Conservation (phyloP, 2,797 vertebrate genomes). For the Pempheris klunzingeri region DNA sequence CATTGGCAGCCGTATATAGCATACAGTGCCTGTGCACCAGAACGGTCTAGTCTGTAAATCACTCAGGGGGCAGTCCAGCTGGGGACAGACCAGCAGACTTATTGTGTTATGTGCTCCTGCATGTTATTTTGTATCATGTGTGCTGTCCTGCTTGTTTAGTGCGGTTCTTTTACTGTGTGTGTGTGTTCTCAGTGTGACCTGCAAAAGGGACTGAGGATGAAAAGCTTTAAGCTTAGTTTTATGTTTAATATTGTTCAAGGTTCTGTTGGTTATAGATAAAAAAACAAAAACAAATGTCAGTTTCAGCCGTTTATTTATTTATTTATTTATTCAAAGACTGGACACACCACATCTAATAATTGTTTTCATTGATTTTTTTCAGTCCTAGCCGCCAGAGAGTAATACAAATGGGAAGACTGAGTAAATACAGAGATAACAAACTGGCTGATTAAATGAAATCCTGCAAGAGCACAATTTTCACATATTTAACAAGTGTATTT, state of each 20-base stretch:
- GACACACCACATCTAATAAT: not conserved
- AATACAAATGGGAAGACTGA: conserved; percentile 3
- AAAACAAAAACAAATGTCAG: too few relatives aligned
- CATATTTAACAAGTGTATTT: conserved; percentile 7
- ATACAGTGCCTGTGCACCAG: not conserved
- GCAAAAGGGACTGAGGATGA: not conserved
- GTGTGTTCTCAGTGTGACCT: not conserved
- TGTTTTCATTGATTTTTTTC: not conserved
- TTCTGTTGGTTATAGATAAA: too few relatives aligned
- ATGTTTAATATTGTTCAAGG: not conserved
- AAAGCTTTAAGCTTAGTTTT: not conserved
- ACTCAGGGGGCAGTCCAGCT: not conserved
- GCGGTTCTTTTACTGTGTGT: not conserved
- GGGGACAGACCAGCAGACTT: not conserved
- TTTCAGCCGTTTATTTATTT: too few relatives aligned
- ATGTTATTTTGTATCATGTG: not conserved
- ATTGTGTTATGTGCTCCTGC: not conserved
- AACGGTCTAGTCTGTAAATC: conserved; percentile 5
- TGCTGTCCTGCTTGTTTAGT: not conserved
- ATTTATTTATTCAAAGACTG: too few relatives aligned
- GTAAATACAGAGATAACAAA: conserved; percentile 5
- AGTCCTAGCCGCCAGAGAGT: not conserved
- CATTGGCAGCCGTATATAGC: not conserved
- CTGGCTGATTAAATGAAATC: not conserved
- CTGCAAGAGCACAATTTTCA: conserved; percentile 4